Conservation (phyloP, 2,797 vertebrate species). For the Anguilla pacifica region DNA sequence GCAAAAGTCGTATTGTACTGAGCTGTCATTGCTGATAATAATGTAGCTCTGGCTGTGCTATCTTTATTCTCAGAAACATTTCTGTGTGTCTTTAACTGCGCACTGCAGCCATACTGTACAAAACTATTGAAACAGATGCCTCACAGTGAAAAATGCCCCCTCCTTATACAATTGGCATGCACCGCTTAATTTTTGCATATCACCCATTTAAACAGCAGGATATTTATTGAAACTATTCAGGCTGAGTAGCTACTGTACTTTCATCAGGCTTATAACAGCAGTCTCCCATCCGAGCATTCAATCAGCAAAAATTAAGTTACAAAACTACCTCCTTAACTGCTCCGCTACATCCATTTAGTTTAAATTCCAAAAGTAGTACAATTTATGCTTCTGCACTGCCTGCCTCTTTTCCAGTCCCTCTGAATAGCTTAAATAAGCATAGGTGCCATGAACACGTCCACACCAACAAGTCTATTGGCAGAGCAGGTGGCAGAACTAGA, state of each 20-base stretch:
- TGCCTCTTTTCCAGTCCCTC: conserved; percentile 37
- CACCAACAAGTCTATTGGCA: background rate
- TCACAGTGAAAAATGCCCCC: background rate
- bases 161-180: background rate
- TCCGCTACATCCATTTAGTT: background rate
- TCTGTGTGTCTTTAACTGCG: background rate
- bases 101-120: background rate
- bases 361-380: background rate
- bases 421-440: conserved; percentile 39
- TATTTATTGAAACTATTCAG: conserved; percentile 8
- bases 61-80: background rate
- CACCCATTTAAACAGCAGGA: background rate
- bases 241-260: background rate
- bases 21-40: background rate
- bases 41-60: background rate
- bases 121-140: background rate
- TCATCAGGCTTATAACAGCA: background rate
- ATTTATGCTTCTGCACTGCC: background rate
- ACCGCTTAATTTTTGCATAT: background rate
- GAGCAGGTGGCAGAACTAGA: background rate
- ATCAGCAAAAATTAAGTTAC: background rate
- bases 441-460: conserved; percentile 21
- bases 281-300: background rate
- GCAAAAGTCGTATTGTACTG: background rate
- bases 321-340: background rate